Base-by-base conservation (phyloP, 2,888 invertebrate genomes). In the Oscheius sp. region DNA sequence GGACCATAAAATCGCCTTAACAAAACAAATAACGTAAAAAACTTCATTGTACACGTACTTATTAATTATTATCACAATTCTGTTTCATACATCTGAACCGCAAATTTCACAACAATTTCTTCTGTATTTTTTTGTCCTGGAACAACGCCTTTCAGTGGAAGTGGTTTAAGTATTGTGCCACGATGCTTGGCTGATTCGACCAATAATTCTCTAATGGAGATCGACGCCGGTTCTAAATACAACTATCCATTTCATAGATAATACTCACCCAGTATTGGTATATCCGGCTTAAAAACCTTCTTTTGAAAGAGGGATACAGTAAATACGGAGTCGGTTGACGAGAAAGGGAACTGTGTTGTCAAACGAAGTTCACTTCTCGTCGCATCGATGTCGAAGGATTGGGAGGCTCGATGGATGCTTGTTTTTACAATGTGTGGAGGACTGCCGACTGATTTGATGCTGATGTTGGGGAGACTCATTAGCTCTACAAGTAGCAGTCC, bases 331-430 rank as follows among this genome's bases (percentile, higher is more conserved):
- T 67, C 62, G 14, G 36, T 57, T 12, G 51, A 24, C 4, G 44
- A 33, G 38, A 72, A 70, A 2, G 70, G 54, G 45, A 70, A 72
- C 41, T 72, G 72, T 5, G 67, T 62, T 12, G 67, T 50, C 41
- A 66, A 30, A 3, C 30, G 22, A 3, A 70, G 44, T 20, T 67
- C 45, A n/a, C 44, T 30, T 44, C 44, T 59, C 1, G 44, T 24
- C 6, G 44, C 41, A 24, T 62, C 68, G 1, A 33, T 44, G 17
- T 44, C 68, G 5, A 51, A 59, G 5, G 3, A 32, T 36, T 68
- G 28, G 4, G 20, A 20, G 2, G n/a, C 14, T 2, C 17, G n/a
- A 20, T 33, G 20, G 12, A 32, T n/a, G 1, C 2, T 32, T n/a
- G 33, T n/a, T 4, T 12, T 32, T 9, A 54, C 20, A 2, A 54